Evolutionary conservation across 2,113 vertebrate genomes (phyloP).

Genomic region (Nerophis lumbriciformis): DNA sequence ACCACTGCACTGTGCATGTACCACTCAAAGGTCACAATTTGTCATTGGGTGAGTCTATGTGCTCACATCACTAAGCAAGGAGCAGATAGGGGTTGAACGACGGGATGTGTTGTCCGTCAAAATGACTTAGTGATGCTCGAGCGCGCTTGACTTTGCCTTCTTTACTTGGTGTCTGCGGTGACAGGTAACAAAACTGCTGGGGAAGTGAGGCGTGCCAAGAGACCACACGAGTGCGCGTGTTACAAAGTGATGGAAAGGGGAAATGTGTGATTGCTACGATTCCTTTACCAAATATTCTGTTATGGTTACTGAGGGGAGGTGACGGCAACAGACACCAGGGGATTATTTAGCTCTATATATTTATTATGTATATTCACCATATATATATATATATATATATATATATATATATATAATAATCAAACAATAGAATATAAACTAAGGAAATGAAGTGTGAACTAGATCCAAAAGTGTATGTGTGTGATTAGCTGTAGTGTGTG

Average conservation of each 20-base stretch:
- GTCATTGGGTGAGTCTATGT: conserved; percentile 17
- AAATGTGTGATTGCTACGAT: neutral
- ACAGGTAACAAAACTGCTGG: conserved; percentile 58
- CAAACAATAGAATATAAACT: too few species aligned
- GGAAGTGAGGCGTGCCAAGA: conserved; percentile 10
- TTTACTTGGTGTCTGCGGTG: conserved; percentile 36
- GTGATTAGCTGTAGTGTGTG: too few species aligned
- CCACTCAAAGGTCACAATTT: conserved; percentile 45
- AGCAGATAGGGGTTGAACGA: conserved; percentile 32
- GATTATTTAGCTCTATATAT: too few species aligned
- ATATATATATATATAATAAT: too few species aligned
- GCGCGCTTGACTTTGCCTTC: conserved; percentile 28
- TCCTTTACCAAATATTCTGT: neutral
- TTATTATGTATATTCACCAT: too few species aligned
- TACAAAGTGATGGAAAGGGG: conserved; percentile 4
- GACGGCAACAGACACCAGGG: too few species aligned
- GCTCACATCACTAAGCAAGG: conserved; percentile 43
- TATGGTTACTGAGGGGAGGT: too few species aligned
- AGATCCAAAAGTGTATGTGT: too few species aligned
- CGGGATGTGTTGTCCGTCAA: conserved; percentile 46
- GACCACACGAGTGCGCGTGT: conserved; percentile 13
- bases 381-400: too few species aligned
- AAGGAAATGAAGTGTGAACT: too few species aligned
- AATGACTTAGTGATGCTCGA: conserved; percentile 53
- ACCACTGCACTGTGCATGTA: conserved; percentile 13